Conservation (phyloP, 2,888 invertebrate species). For the Idaea straminata region DNA sequence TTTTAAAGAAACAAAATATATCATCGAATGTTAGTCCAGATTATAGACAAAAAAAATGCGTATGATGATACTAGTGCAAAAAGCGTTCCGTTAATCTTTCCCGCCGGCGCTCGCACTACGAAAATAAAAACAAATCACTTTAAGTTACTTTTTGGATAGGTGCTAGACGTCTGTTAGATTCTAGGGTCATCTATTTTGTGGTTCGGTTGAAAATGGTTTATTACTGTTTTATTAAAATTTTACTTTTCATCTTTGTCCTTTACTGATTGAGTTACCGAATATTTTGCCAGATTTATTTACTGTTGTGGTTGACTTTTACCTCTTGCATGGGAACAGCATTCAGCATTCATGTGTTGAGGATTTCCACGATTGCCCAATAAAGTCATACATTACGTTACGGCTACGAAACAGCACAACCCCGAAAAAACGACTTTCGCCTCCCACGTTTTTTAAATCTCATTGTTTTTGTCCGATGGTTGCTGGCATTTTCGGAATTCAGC, state of each 20-base stretch:
- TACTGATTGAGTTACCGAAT: no score
- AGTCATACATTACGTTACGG: conserved; percentile 37
- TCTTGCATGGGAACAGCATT: neutral
- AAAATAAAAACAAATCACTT: conserved; percentile 4
- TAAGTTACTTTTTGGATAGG: neutral
- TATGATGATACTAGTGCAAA: conserved; percentile 54
- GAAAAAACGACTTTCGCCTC: conserved; percentile 70
- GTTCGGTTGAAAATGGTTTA: conserved; percentile 5
- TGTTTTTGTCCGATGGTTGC: conserved; percentile 64
- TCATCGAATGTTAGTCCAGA: neutral
- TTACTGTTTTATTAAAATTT: conserved; percentile 9
- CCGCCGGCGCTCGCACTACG: conserved; percentile 40
- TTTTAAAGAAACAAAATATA: neutral
- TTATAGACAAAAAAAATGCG: conserved; percentile 52
- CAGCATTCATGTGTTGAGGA: conserved; percentile 8
- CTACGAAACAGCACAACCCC: conserved; percentile 53
- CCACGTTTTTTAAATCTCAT: conserved; percentile 62
- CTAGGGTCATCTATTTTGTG: neutral
- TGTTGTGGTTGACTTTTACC: conserved; percentile 33
- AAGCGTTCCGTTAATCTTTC: conserved; percentile 56
- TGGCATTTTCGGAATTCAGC: conserved; percentile 73
- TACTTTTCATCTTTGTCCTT: no score
- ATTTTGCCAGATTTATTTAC: conserved; percentile 65
- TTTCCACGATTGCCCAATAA: conserved; percentile 33
- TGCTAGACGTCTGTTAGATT: neutral